These are phyloP conservation scores for Drosophila pseudoananassae DNA, from an alignment of 1,140 invertebrate genomes.

Conservation along the genomic window DNA sequence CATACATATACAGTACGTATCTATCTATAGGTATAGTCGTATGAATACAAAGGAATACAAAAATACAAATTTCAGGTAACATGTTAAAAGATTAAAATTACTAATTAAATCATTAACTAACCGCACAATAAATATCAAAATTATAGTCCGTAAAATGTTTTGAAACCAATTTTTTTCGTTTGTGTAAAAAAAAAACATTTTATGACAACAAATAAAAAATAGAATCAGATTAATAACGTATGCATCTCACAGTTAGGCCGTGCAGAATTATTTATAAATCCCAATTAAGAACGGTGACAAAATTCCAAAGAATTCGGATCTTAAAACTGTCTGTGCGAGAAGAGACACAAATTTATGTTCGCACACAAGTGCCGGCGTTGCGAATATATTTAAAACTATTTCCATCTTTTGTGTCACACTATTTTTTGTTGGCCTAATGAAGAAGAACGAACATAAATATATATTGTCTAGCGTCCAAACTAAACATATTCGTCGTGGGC, in stretches of 20 bases:
- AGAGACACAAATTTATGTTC: conserved; percentile 31
- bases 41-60: not conserved
- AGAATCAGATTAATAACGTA: conserved; percentile 21
- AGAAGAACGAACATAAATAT: conserved; percentile 29
- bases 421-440: conserved; percentile 35
- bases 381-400: conserved; percentile 45
- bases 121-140: conserved; percentile 13
- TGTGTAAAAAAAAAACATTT: conserved; percentile 19
- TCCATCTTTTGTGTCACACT: conserved; percentile 53
- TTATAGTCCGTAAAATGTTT: conserved; percentile 18
- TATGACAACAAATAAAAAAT: conserved; percentile 11
- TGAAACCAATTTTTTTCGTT: conserved; percentile 4
- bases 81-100: conserved; percentile 23
- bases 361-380: conserved; percentile 18
- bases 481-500: conserved; percentile 29
- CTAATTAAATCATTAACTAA: conserved; percentile 36
- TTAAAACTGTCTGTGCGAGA: conserved; percentile 43
- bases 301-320: conserved; percentile 64
- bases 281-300: conserved; percentile 63
- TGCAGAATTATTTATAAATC: conserved; percentile 32
- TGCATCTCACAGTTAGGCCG: not conserved
- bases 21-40: not conserved
- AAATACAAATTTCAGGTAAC: conserved; percentile 2
- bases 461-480: conserved; percentile 10
- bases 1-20: not conserved